Base-by-base conservation (phyloP, 2,888 invertebrate genomes). In the Idaea biselata region DNA sequence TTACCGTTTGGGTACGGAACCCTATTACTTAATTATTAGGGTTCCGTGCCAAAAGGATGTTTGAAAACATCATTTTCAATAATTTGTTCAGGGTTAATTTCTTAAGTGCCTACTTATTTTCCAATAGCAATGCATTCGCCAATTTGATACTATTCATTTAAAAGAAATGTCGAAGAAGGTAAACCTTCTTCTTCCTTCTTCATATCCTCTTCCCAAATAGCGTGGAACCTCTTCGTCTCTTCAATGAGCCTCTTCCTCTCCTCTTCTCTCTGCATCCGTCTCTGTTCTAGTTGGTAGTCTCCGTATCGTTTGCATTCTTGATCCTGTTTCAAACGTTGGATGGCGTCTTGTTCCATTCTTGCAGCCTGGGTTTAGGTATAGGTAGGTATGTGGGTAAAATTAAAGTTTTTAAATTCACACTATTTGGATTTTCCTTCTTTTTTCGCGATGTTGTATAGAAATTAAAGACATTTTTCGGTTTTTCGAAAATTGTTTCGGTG, bases 331-430 rank as follows among this genome's bases (percentile, higher is more conserved):
- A 77, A 69, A 6, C 86, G 83, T 16, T 89, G 86, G 6, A 94
- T 85, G 0, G 84, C 81, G 63, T 94, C 94, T 66, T 88, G 81
- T 69, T 93, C 91, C 87, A 94, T 93, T 14, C 94, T 84, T 5
- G 94, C 93, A 55, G 86, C 86, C 94, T 93, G 70, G 8, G 33
- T 16, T 11, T 3, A 7, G 25, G 8, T 2, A 25, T n/a, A n/a
- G n/a, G n/a, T n/a, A n/a, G n/a, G n/a, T n/a, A n/a, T n/a, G n/a
- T 3, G 25, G 25, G 25, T 25, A 25, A 25, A 25, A 25, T 1
- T 32, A 17, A n/a, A n/a, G n/a, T n/a, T 16, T 14, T 55, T 5
- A 25, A 31, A 55, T 25, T 14, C 60, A 25, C 25, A n/a, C n/a
- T n/a, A n/a, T n/a, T n/a, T n/a, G n/a, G n/a, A n/a, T n/a, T n/a